These are phyloP conservation scores for Oreamnos americanus DNA, from an alignment of 2,113 vertebrate species.

Conservation along the genomic window DNA sequence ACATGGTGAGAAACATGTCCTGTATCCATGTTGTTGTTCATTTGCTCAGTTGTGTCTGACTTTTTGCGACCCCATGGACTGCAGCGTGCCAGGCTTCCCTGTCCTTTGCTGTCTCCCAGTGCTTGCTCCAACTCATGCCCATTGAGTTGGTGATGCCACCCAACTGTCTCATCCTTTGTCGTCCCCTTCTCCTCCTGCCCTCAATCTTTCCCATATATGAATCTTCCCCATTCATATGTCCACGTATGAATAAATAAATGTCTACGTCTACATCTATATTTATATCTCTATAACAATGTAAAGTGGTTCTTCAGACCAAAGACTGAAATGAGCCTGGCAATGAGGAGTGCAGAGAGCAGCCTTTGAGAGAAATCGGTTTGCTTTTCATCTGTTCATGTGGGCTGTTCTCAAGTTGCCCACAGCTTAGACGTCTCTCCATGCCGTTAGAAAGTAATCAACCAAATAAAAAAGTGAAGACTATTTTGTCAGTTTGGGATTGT, in stretches of 20 bases:
- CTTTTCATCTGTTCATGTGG: neutral
- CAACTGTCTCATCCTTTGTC: neutral
- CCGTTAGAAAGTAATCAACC: neutral
- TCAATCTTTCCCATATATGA: neutral
- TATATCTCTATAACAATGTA: neutral
- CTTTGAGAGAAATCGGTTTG: neutral
- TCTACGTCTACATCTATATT: neutral
- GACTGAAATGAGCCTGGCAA: neutral
- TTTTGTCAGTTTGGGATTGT: neutral
- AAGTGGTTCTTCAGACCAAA: neutral
- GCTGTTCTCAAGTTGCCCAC: neutral
- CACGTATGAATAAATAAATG: neutral
- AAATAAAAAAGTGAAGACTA: neutral
- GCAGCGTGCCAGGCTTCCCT: neutral
- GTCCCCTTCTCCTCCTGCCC: neutral
- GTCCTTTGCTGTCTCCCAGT: neutral
- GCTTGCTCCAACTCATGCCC: neutral
- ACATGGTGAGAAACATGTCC: neutral
- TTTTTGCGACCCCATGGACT: neutral
- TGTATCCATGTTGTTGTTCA: neutral
- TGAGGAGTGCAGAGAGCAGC: neutral
- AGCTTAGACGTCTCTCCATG: neutral
- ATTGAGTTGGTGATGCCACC: neutral
- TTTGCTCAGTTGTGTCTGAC: neutral
- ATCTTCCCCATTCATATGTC: neutral